Percentiles rank a stretch among this genome's conserved stretches.
These are phyloP conservation scores for Sceliomorpha sp. DNA, from an alignment of 2,888 invertebrate species.

Conservation along the genomic window DNA sequence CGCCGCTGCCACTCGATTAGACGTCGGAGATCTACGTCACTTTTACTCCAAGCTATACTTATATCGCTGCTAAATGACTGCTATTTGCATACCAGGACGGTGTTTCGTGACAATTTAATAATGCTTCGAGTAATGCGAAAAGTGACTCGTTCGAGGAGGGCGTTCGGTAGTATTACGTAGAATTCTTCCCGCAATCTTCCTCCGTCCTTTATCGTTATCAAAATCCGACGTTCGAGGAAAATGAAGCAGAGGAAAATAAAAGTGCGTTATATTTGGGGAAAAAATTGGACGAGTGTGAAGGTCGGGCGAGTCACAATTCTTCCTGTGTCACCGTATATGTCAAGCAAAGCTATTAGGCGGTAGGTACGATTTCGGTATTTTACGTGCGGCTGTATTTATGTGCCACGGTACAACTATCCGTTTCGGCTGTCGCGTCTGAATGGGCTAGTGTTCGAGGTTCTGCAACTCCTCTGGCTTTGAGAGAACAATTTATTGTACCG, in stretches of 20 bases:
- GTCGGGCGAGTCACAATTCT: too few relatives aligned
- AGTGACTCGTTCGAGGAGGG: background rate
- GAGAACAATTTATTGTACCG: slow-evolving; percentile 56
- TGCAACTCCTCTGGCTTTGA: slow-evolving; percentile 55
- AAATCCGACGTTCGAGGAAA: too few relatives aligned
- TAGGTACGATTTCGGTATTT: slow-evolving; percentile 52
- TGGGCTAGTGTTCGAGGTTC: slow-evolving; percentile 53
- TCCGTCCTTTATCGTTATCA: too few relatives aligned
- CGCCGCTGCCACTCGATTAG: slow-evolving; percentile 30
- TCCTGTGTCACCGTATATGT: slow-evolving; percentile 26
- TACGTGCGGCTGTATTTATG: slow-evolving; percentile 55
- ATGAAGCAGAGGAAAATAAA: too few relatives aligned
- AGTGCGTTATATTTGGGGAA: too few relatives aligned
- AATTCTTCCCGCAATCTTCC: too few relatives aligned
- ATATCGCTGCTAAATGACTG: slow-evolving; percentile 13
- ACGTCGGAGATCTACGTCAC: slow-evolving; percentile 21
- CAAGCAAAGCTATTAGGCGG: slow-evolving; percentile 35
- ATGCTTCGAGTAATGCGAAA: slow-evolving; percentile 3
- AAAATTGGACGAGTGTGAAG: too few relatives aligned
- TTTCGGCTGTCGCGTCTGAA: slow-evolving; percentile 57
- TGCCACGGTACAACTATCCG: slow-evolving; percentile 56
- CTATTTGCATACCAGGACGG: slow-evolving; percentile 22
- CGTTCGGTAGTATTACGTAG: too few relatives aligned
- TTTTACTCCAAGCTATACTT: slow-evolving; percentile 8
- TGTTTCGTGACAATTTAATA: slow-evolving; percentile 27